Evolutionary conservation across 2,797 vertebrate species (phyloP).

Genomic region (Ctenosaura bakeri): DNA sequence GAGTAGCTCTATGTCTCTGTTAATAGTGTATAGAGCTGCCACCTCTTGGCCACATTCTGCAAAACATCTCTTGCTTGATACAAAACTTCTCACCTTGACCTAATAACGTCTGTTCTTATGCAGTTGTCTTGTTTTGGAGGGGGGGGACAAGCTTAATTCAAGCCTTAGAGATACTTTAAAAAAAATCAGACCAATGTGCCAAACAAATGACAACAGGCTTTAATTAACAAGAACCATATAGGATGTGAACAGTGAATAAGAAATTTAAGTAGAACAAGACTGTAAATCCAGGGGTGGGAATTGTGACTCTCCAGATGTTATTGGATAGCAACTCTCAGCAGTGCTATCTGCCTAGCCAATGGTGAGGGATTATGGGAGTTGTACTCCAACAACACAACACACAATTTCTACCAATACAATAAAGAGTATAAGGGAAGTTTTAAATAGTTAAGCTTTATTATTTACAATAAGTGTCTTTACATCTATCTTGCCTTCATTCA

Average conservation of each 20-base stretch:
- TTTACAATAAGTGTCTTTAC: too few species aligned
- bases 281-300: too few species aligned
- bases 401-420: not conserved
- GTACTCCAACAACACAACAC: too few species aligned
- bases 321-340: too few species aligned
- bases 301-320: too few species aligned
- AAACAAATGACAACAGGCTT: not conserved
- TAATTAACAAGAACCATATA: not conserved
- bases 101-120: not conserved
- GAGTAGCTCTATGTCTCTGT: not conserved
- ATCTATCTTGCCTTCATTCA: not conserved
- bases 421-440: not conserved
- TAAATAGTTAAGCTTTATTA: not conserved
- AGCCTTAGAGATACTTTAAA: not conserved
- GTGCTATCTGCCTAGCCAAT: too few species aligned
- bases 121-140: not conserved
- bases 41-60: constrained; percentile 71
- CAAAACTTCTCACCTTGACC: not conserved
- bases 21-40: constrained; percentile 70
- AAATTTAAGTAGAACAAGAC: not conserved
- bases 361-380: too few species aligned
- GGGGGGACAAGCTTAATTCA: not conserved
- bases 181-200: not conserved
- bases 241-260: not conserved
- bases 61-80: constrained; percentile 57